phyloP scores from a whole-genome alignment of 2,888 invertebrate genomes.

The Julus scanicus region DNA sequence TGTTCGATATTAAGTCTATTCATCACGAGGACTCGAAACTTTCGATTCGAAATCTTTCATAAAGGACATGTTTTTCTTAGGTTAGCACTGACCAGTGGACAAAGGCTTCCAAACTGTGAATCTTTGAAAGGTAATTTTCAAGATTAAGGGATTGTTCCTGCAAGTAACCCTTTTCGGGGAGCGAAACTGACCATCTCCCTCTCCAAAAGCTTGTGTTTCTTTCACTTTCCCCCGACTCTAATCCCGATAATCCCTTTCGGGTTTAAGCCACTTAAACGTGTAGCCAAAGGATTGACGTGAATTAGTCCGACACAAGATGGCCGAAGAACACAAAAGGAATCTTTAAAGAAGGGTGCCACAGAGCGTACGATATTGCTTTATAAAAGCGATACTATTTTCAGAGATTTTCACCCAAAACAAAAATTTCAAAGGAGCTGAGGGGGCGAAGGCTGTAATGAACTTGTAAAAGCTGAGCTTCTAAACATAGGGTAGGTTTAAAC shows the following conservation, averaged over 20 bases:
- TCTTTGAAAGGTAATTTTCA: neutral
- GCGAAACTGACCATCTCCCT: neutral
- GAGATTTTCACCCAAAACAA: slow-evolving; percentile 24
- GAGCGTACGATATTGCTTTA: slow-evolving; percentile 3
- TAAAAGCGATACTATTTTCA: slow-evolving; percentile 40
- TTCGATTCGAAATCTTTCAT: neutral
- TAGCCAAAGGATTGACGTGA: slow-evolving; percentile 36
- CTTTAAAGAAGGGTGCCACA: slow-evolving; percentile 3
- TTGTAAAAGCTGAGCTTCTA: neutral
- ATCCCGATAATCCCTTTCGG: slow-evolving; percentile 31
- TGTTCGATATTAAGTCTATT: neutral
- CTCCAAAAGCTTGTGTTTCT: neutral
- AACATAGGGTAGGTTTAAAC: slow-evolving; percentile 30
- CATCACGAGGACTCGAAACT: neutral
- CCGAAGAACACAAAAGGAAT: neutral
- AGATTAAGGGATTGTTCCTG: neutral
- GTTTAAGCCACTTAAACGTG: slow-evolving; percentile 39
- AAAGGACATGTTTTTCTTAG: slow-evolving; percentile 3
- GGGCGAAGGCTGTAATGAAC: slow-evolving; percentile 16
- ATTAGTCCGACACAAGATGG: slow-evolving; percentile 30
- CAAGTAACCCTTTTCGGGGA: slow-evolving; percentile 8
- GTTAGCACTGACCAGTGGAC: neutral
- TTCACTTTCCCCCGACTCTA: neutral
- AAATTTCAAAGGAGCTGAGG: neutral
- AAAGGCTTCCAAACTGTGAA: neutral